Evolutionary conservation across 2,888 invertebrate species (phyloP).

Genomic region (Amphimallon solstitiale): DNA sequence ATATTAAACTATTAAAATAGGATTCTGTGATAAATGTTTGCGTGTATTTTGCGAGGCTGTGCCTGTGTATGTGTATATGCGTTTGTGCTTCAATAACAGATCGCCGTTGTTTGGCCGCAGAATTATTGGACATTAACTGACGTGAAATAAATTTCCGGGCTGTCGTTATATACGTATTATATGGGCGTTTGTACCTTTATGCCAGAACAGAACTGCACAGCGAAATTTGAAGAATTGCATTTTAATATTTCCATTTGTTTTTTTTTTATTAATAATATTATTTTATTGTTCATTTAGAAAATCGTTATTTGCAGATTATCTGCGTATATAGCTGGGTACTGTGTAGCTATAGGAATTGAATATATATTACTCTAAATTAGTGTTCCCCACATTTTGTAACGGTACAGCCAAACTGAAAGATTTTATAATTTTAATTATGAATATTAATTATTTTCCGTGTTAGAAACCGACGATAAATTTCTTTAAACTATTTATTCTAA

Average conservation of each 20-base stretch:
- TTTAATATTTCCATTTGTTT: conserved; percentile 4
- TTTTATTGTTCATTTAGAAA: too few relatives aligned
- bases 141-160: conserved; percentile 17
- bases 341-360: too few relatives aligned
- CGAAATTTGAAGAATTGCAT: background rate
- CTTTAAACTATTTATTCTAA: too few relatives aligned
- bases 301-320: too few relatives aligned
- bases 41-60: background rate
- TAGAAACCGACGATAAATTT: too few relatives aligned
- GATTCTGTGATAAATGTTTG: conserved; percentile 24
- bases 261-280: background rate
- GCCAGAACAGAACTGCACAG: background rate
- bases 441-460: too few relatives aligned
- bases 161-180: too few relatives aligned
- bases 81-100: conserved; percentile 6
- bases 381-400: too few relatives aligned
- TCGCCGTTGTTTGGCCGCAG: background rate
- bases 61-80: background rate
- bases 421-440: too few relatives aligned
- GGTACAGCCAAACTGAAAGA: too few relatives aligned
- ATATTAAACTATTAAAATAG: conserved; percentile 32
- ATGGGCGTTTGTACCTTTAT: background rate
- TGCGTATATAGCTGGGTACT: too few relatives aligned
- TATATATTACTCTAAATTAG: too few relatives aligned
- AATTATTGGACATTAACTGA: conserved; percentile 25